Percentiles rank a stretch among this genome's conserved stretches.
These are phyloP conservation scores for Brachionus sp. DNA, from an alignment of 1,140 invertebrate species.

Conservation along the genomic window DNA sequence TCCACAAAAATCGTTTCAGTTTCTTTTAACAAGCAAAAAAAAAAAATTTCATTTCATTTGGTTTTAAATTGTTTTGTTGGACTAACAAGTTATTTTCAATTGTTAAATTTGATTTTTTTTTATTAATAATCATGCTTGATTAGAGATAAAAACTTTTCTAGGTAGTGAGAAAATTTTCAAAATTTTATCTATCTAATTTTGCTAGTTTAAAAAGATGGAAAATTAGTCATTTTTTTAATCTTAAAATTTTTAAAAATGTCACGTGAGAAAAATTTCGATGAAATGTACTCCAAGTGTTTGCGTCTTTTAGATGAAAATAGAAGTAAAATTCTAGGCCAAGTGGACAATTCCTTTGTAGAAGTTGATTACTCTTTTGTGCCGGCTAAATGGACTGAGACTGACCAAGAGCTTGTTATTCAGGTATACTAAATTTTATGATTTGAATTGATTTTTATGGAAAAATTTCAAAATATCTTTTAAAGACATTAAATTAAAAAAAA, in stretches of 20 bases:
- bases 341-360: not conserved
- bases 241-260: not conserved
- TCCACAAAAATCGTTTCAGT: too few species aligned
- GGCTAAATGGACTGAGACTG: not conserved
- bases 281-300: not conserved
- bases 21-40: too few species aligned
- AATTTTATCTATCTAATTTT: not conserved
- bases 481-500: too few species aligned
- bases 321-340: not conserved
- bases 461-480: too few species aligned
- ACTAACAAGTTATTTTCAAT: too few species aligned
- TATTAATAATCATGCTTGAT: not conserved
- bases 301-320: not conserved
- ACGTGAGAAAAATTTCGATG: not conserved
- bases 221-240: not conserved
- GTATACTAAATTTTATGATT: too few species aligned
- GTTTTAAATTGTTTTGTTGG: too few species aligned
- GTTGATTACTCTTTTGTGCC: not conserved
- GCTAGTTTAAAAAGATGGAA: not conserved
- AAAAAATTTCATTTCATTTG: too few species aligned
- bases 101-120: not conserved
- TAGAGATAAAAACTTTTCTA: not conserved
- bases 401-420: not conserved
- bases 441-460: too few species aligned
- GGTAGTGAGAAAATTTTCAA: not conserved